A percentile compares a stretch with the other conserved stretches of the same genome.
Conservation (phyloP, 1,140 invertebrate genomes). For the Drosophila dunni region DNA sequence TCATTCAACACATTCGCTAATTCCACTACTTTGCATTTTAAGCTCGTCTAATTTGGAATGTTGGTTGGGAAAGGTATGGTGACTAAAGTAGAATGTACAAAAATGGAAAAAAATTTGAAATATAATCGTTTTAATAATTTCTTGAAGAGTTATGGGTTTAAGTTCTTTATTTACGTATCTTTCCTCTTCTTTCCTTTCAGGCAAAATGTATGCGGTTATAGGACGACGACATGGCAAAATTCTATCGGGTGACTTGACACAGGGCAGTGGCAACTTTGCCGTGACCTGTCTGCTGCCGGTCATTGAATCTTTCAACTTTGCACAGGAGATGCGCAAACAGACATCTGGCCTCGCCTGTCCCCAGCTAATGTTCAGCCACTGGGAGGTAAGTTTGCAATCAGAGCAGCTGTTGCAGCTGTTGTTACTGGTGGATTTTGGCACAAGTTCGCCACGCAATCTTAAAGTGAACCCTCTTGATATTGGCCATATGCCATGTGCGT, state of each 20-base stretch:
- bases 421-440: slow-evolving; percentile 31
- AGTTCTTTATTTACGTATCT: slow-evolving; percentile 4
- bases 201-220: slow-evolving; percentile 97
- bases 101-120: no score
- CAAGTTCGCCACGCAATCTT: slow-evolving; percentile 52
- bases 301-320: slow-evolving; percentile 98
- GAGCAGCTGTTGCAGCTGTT: slow-evolving; percentile 15
- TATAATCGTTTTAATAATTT: not conserved
- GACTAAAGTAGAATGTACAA: no score
- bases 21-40: no score
- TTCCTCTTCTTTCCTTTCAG: slow-evolving; percentile 85
- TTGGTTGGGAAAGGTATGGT: no score
- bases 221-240: slow-evolving; percentile 95
- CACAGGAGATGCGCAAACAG: slow-evolving; percentile 95
- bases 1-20: no score
- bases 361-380: slow-evolving; percentile 98
- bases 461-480: not conserved
- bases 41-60: no score
- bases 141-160: not conserved
- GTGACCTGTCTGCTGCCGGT: slow-evolving; percentile 96
- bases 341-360: slow-evolving; percentile 98
- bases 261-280: slow-evolving; percentile 94
- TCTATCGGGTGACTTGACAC: slow-evolving; percentile 94
- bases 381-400: slow-evolving; percentile 90
- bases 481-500: slow-evolving; percentile 70